Conservation (phyloP, 2,888 invertebrate species). For the Pelosia muscerda region DNA sequence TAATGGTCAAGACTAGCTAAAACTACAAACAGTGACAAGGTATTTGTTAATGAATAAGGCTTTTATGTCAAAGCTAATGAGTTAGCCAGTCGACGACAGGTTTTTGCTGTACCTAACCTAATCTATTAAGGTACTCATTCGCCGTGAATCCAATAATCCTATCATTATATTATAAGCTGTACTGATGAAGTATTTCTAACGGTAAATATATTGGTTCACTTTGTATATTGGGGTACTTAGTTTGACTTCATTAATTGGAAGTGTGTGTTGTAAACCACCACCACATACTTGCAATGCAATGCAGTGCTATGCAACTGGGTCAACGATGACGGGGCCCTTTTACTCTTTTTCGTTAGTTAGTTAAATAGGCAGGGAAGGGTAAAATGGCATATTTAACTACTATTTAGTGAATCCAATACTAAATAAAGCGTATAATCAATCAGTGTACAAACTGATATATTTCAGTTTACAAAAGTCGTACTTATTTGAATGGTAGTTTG, state of each 20-base stretch:
- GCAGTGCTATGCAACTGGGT: too few species aligned
- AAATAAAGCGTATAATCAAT: too few species aligned
- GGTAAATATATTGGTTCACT: conserved; percentile 46
- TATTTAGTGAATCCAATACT: too few species aligned
- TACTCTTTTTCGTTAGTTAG: too few species aligned
- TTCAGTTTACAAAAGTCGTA: neutral
- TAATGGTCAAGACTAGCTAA: conserved; percentile 22
- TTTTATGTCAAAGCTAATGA: conserved; percentile 68
- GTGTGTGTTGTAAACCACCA: too few species aligned
- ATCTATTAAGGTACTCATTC: conserved; percentile 59
- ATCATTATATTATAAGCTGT: conserved; percentile 69
- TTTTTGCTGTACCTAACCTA: conserved; percentile 45
- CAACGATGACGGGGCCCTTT: too few species aligned
- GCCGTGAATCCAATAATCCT: conserved; percentile 62
- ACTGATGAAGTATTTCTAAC: conserved; percentile 56
- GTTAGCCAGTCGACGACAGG: conserved; percentile 62
- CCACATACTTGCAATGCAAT: too few species aligned
- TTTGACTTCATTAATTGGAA: too few species aligned
- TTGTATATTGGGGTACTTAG: too few species aligned
- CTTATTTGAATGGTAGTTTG: neutral
- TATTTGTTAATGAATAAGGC: conserved; percentile 52
- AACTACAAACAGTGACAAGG: conserved; percentile 38
- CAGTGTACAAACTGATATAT: too few species aligned
- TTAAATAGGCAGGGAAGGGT: too few species aligned
- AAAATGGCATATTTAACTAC: too few species aligned